Percentiles rank a stretch among this genome's conserved stretches.
Conservation (phyloP, 2,888 invertebrate species). For the Himalopsyche japonica region DNA sequence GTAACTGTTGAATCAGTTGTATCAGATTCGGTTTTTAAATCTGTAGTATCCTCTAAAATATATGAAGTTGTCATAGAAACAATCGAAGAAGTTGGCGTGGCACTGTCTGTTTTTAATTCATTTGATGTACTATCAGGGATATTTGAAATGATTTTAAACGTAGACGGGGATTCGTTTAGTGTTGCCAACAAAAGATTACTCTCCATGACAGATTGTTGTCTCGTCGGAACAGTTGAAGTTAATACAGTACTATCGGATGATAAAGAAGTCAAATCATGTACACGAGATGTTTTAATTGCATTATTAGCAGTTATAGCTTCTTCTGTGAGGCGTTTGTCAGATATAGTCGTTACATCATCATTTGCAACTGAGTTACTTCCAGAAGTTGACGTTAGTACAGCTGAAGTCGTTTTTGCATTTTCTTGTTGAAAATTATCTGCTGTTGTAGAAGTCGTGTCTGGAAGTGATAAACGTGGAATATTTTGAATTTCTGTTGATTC, state of each 20-base stretch:
- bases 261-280: neutral
- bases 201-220: neutral
- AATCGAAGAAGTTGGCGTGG: neutral
- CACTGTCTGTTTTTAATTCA: neutral
- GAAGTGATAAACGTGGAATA: neutral
- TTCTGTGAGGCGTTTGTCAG: too few species aligned
- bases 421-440: neutral
- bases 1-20: neutral
- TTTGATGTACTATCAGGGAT: neutral
- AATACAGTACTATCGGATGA: neutral
- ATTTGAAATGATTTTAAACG: neutral
- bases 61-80: neutral
- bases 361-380: neutral
- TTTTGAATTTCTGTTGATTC: neutral
- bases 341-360: too few species aligned
- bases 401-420: neutral
- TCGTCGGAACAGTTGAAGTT: neutral
- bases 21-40: neutral
- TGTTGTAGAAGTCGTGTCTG: neutral
- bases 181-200: neutral
- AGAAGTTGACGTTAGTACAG: neutral
- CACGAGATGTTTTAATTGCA: neutral
- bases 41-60: neutral
- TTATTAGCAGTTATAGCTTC: neutral
- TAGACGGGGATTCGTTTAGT: neutral